Evolutionary conservation across 2,888 invertebrate species (phyloP).

Genomic region (Cantharis rustica): DNA sequence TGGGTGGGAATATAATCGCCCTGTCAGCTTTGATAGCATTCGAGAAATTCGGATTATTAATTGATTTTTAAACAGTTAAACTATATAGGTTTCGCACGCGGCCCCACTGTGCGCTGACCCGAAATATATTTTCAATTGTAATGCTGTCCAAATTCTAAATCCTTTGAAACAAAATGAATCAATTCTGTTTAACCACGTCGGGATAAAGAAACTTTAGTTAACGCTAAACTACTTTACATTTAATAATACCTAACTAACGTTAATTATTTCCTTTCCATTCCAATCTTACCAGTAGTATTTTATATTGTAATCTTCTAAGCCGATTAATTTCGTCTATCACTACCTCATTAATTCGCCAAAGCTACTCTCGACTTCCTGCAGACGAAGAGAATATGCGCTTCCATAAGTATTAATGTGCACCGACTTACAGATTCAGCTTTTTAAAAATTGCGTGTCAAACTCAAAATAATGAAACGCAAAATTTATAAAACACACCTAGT

Average conservation of each 20-base stretch:
- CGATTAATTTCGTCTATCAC: not conserved
- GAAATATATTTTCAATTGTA: constrained; percentile 21
- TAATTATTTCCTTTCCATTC: not conserved
- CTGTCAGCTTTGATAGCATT: constrained; percentile 18
- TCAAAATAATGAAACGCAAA: not conserved
- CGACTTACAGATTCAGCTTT: not conserved
- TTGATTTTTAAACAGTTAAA: constrained; percentile 23
- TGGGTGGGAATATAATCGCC: constrained; percentile 11
- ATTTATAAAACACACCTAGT: not conserved
- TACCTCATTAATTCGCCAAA: not conserved
- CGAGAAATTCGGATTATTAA: constrained; percentile 22
- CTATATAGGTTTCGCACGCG: constrained; percentile 6
- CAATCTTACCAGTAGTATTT: not conserved
- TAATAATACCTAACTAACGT: not conserved
- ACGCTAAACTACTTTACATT: not conserved
- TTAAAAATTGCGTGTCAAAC: not conserved
- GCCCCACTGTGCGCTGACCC: constrained; percentile 12
- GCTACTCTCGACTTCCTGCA: not conserved
- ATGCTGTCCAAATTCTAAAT: not conserved
- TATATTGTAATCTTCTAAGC: not conserved
- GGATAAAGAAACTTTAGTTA: not conserved
- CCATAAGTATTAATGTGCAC: no score
- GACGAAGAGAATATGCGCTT: no score
- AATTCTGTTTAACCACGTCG: not conserved
- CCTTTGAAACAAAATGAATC: constrained; percentile 1